Evolutionary conservation across 2,888 invertebrate species (phyloP), one percentile per base, ranked within the genome.

Genomic region (Acrocera orbiculus): DNA sequence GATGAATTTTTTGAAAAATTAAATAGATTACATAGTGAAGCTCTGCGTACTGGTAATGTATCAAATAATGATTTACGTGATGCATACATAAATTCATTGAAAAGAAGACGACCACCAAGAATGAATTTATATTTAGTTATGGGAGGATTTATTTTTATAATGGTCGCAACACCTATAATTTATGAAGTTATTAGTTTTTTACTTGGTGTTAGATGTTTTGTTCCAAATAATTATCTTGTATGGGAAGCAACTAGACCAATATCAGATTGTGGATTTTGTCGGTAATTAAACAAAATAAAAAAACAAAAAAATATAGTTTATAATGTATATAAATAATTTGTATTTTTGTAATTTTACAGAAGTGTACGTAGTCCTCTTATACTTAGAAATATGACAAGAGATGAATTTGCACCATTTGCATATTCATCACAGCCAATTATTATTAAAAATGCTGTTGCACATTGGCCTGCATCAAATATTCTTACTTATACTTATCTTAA

Each of bases 201-300:
- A 42, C 46, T 70, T 44, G 68, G 70, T 47, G 64, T 71, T 42
- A 69, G 81, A 50, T 89, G 89, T 60, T 60, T 85, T 42, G 52
- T 87, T 51, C 76, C 79, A 42, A 82, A 80, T 57, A 86, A 86
- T 64, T 82, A 80, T 55, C 64, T 87, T 39, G 63, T 85, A 43
- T 83, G 83, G 83, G 87, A 89, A 62, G 79, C 80, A 33, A 78
- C 83, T 15, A 65, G 87, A 44, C 87, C 87, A 16, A 64, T 82
- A 34, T 76, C 82, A 15, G 70, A 83, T 59, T 89, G 89, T 53
- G 63, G 66, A 47, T 81, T 80, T 58, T 87, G 87, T 61, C 48
- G 49, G 43, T 47, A 30, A 27, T 23, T 30, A 22, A 10, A 24
- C 4, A 15, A 15, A 16, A n/a, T n/a, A 10, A 15, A 32, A 27